These are phyloP conservation scores for Chionodraco myersi DNA, from an alignment of 2,113 vertebrate species.

Conservation along the genomic window DNA sequence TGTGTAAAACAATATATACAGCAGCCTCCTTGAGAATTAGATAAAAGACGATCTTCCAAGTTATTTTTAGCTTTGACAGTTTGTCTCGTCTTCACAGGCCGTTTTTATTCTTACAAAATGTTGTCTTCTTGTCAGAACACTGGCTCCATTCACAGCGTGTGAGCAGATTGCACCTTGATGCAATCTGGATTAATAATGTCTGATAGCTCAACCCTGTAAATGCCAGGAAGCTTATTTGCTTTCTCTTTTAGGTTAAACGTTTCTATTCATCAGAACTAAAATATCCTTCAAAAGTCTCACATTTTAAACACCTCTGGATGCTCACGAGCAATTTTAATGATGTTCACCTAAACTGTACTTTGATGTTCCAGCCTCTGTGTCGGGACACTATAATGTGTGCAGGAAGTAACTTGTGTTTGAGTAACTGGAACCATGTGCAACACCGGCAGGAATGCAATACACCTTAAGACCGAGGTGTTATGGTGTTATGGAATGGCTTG, in stretches of 20 bases:
- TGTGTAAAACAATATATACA: conserved; percentile 45
- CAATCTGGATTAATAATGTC: conserved; percentile 9
- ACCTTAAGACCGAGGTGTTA: neutral
- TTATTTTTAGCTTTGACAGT: conserved; percentile 69
- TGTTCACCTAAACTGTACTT: neutral
- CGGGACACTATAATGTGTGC: neutral
- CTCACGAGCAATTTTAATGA: neutral
- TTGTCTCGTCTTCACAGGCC: conserved; percentile 33
- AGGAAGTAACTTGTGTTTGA: neutral
- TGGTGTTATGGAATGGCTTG: too few species aligned
- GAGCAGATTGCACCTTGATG: neutral
- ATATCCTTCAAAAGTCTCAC: neutral
- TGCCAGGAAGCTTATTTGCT: neutral
- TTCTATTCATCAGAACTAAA: neutral
- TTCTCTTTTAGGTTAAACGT: neutral
- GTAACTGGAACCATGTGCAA: neutral
- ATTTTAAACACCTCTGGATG: neutral
- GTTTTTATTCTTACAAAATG: neutral
- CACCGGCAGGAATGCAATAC: neutral
- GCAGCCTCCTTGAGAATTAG: conserved; percentile 1
- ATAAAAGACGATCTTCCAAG: conserved; percentile 1
- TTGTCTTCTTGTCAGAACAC: neutral
- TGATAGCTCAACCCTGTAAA: neutral
- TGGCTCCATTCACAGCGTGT: neutral
- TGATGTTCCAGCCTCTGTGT: neutral